These are phyloP conservation scores for Teleopsis dalmanni DNA, from an alignment of 1,140 invertebrate species.

Conservation along the genomic window DNA sequence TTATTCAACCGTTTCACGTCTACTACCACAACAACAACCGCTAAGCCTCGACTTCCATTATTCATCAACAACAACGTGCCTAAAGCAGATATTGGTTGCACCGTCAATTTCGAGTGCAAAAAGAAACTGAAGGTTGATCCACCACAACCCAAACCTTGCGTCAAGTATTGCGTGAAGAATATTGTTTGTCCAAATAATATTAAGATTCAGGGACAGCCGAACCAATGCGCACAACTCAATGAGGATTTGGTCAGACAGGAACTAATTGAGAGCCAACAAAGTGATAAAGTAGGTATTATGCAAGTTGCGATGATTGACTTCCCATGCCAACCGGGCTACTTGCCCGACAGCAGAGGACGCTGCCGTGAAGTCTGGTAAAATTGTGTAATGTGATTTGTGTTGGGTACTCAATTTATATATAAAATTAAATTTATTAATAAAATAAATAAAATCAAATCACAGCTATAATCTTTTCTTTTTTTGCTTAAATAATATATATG, in stretches of 20 bases:
- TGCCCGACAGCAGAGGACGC: constrained; percentile 34
- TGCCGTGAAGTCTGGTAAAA: constrained; percentile 38
- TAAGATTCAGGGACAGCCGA: constrained; percentile 17
- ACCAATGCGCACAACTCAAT: constrained; percentile 29
- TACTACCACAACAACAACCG: constrained; percentile 16
- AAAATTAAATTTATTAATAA: no score
- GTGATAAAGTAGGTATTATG: constrained; percentile 19
- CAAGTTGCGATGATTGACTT: constrained; percentile 39
- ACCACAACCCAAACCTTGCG: constrained; percentile 23
- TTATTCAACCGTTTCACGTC: no score
- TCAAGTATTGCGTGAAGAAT: constrained; percentile 33
- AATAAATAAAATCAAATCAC: no score
- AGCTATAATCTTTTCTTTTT: no score
- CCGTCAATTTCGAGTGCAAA: constrained; percentile 22
- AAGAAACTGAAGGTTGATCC: constrained; percentile 21
- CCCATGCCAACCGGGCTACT: constrained; percentile 36
- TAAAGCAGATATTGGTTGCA: constrained; percentile 16
- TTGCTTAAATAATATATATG: no score
- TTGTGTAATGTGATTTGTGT: no score
- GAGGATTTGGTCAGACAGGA: constrained; percentile 17
- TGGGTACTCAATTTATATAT: no score
- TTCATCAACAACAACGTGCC: constrained; percentile 31
- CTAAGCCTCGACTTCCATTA: constrained; percentile 7
- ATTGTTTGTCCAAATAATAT: constrained; percentile 25
- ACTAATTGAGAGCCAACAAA: constrained; percentile 8